These are phyloP conservation scores for Carettochelys insculpta DNA, from an alignment of 2,113 vertebrate species.

Conservation along the genomic window DNA sequence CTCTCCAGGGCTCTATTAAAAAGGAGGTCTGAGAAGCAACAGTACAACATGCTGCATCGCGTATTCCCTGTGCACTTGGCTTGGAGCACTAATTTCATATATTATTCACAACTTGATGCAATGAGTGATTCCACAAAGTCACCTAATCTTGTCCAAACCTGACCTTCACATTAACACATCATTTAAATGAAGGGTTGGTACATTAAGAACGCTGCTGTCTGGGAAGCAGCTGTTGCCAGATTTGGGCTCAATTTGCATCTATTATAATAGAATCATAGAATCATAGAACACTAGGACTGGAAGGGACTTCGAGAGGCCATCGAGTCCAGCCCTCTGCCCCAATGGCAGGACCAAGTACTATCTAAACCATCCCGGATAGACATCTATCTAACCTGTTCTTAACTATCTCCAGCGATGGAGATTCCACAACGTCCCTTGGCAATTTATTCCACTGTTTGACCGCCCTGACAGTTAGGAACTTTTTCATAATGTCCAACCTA, in stretches of 20 bases:
- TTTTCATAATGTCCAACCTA: no score
- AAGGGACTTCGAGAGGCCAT: no score
- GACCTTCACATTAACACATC: background rate
- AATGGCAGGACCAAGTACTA: no score
- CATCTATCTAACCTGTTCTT: no score
- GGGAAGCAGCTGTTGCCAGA: background rate
- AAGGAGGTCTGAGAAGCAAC: background rate
- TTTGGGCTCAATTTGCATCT: background rate
- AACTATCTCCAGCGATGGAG: no score
- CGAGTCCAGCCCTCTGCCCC: no score
- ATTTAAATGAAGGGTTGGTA: background rate
- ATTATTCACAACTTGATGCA: background rate
- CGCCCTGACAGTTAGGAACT: no score
- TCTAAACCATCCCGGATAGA: no score
- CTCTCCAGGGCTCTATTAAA: background rate
- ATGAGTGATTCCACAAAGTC: background rate
- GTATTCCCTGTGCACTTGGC: background rate
- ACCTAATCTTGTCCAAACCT: background rate
- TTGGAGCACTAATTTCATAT: background rate
- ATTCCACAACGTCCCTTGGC: no score
- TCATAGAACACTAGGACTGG: no score
- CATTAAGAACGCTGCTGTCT: background rate
- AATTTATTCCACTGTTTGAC: no score
- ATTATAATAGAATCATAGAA: no score
- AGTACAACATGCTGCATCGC: background rate